Conservation (phyloP, 1,140 invertebrate species). For the Leptestheria dahalacensis region DNA sequence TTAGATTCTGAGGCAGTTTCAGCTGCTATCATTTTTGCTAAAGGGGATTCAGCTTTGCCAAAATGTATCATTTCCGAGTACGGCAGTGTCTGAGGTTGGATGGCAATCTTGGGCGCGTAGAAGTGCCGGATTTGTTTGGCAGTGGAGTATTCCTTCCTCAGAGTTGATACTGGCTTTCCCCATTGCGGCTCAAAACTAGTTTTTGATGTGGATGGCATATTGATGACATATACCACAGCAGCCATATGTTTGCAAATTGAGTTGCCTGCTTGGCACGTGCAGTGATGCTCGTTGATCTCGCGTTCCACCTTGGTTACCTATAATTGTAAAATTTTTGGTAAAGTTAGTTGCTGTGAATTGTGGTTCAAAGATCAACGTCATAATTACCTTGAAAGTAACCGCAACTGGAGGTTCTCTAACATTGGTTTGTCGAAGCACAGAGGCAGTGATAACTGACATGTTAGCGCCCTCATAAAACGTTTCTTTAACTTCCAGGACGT, state of each 20-base stretch:
- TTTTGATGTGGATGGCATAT: not conserved
- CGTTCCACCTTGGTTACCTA: not conserved
- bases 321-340: not conserved
- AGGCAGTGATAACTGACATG: not conserved
- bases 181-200: not conserved
- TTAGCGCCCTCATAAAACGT: not conserved
- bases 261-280: not conserved
- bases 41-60: too few relatives aligned
- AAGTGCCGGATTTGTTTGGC: not conserved
- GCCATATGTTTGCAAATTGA: not conserved
- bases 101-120: too few relatives aligned
- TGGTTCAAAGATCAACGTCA: not conserved
- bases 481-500: not conserved
- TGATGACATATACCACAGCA: not conserved
- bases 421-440: not conserved
- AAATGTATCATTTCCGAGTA: too few relatives aligned
- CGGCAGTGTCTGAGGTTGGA: too few relatives aligned
- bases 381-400: not conserved
- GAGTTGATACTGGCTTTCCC: not conserved
- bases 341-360: not conserved
- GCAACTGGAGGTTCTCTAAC: not conserved
- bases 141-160: not conserved
- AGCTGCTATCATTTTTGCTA: too few relatives aligned
- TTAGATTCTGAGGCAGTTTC: too few relatives aligned
- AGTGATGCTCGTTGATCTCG: not conserved